Percentiles rank a stretch among this genome's conserved stretches.
Conservation (phyloP, 2,797 vertebrate species). For the Parauchenoglanis ngamensis region DNA sequence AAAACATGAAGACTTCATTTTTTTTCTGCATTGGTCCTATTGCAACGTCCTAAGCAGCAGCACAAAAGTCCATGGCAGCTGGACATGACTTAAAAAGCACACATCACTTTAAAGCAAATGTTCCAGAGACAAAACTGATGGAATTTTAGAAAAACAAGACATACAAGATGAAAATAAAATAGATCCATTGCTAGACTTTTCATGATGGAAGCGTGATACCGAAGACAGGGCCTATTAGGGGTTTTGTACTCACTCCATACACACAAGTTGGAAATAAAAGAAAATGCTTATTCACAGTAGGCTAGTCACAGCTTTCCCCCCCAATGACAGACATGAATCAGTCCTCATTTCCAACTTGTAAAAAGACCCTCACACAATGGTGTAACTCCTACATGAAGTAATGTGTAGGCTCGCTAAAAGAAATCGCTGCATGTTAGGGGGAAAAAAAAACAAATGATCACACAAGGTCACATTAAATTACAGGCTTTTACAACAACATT, state of each 20-base stretch:
- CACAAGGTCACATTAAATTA: constrained; percentile 29
- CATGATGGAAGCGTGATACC: constrained; percentile 13
- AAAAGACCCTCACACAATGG: constrained; percentile 18
- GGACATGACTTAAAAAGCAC: constrained; percentile 42
- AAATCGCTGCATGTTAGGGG: not conserved
- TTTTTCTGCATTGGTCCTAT: constrained; percentile 61
- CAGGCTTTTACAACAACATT: constrained; percentile 34
- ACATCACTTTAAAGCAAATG: constrained; percentile 16
- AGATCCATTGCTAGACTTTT: not conserved
- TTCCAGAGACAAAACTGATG: constrained; percentile 16
- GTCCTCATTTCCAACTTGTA: constrained; percentile 22
- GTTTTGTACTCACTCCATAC: not conserved
- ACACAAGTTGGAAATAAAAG: constrained; percentile 13
- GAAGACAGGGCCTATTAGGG: not conserved
- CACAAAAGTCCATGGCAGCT: constrained; percentile 45
- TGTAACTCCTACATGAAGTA: not conserved
- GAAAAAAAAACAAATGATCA: constrained; percentile 13
- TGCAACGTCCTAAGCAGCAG: constrained; percentile 53
- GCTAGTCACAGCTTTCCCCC: constrained; percentile 23
- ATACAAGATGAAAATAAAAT: not conserved
- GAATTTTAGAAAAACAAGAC: constrained; percentile 3
- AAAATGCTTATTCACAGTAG: constrained; percentile 31
- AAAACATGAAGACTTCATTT: constrained; percentile 50
- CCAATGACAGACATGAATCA: constrained; percentile 23
- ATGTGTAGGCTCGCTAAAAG: constrained; percentile 1